Evolutionary conservation across 1,140 invertebrate species (phyloP), one percentile per base, ranked within the genome.

Genomic region (Zaprionus inermis): DNA sequence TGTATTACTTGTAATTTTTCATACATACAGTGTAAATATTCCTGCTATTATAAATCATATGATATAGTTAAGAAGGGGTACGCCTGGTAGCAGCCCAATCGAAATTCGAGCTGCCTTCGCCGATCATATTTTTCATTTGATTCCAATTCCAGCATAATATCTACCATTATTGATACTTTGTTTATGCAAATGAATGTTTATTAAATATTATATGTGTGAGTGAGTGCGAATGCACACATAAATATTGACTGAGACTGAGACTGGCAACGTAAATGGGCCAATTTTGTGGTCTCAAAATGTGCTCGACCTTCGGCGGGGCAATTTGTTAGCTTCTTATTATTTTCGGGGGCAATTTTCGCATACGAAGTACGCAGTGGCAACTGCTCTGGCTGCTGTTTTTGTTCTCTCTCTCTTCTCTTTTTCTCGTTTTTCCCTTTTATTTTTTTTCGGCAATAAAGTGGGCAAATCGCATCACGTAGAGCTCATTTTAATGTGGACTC

Each of bases 391-490:
- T 51, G 2, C 7, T 20, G 9, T 49, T 44, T 22, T 30, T 59
- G 38, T 34, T 41, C 32, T 12, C 12, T 52, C 16, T 61, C 6
- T 18, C 10, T 20, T 24, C 18, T 30, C 16, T 2, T 24, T 28
- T 5, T 28, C 1, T 0, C 16, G 32, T 3, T 20, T 22, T 1
- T 2, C 18, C 28, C n/a, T n/a, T 38, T 3, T 38, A 20, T 24
- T 60, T 46, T 22, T 32, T 14, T 16, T 44, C 34, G 70, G 36
- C 49, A 52, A 59, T 72, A 68, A 68, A 72, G 16, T 10, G 44
- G 18, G 56, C n/a, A 72, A 76, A 76, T 72, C 70, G 52, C 61
- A 67, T 72, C 61, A 65, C 74, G 60, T 71, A 71, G 70, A n/a
- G n/a, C 51, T 54, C 63, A 38, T 66, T 61, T 72, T 56, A 61